These are phyloP conservation scores for Aplocera efformata DNA, from an alignment of 2,888 invertebrate genomes.

Conservation along the genomic window DNA sequence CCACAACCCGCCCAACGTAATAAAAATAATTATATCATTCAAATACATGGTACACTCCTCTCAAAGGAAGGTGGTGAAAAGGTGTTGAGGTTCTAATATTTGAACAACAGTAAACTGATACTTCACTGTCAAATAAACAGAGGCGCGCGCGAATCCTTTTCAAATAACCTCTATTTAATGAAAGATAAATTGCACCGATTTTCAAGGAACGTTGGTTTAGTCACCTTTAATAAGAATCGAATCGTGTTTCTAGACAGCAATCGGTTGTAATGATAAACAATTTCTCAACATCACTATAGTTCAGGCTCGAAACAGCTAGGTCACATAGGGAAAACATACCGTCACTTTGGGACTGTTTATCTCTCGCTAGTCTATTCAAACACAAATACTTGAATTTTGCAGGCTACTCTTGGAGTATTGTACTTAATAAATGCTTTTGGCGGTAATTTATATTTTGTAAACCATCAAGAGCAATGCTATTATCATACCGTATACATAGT, in stretches of 20 bases:
- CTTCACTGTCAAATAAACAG: constrained; percentile 49
- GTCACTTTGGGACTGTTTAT: too few relatives aligned
- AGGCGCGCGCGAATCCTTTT: constrained; percentile 37
- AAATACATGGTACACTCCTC: too few relatives aligned
- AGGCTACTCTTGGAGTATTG: too few relatives aligned
- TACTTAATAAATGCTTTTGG: too few relatives aligned
- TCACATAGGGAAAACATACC: too few relatives aligned
- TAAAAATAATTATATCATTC: too few relatives aligned
- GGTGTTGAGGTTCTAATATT: constrained; percentile 19
- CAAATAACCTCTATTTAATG: constrained; percentile 37
- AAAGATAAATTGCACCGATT: constrained; percentile 37
- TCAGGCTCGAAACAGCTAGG: constrained; percentile 5
- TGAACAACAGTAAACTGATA: constrained; percentile 52
- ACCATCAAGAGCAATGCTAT: too few relatives aligned
- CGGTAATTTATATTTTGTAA: too few relatives aligned
- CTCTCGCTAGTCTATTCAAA: too few relatives aligned
- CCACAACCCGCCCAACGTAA: too few relatives aligned
- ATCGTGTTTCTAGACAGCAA: constrained; percentile 42
- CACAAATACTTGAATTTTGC: too few relatives aligned
- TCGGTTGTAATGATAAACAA: constrained; percentile 48
- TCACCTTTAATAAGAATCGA: constrained; percentile 41
- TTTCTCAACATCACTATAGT: constrained; percentile 47
- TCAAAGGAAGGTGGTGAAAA: constrained; percentile 1
- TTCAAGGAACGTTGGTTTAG: constrained; percentile 40
- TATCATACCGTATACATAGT: too few relatives aligned